These are phyloP conservation scores for Catamblyrhynchus diadema DNA, from an alignment of 2,797 vertebrate species.

Conservation along the genomic window DNA sequence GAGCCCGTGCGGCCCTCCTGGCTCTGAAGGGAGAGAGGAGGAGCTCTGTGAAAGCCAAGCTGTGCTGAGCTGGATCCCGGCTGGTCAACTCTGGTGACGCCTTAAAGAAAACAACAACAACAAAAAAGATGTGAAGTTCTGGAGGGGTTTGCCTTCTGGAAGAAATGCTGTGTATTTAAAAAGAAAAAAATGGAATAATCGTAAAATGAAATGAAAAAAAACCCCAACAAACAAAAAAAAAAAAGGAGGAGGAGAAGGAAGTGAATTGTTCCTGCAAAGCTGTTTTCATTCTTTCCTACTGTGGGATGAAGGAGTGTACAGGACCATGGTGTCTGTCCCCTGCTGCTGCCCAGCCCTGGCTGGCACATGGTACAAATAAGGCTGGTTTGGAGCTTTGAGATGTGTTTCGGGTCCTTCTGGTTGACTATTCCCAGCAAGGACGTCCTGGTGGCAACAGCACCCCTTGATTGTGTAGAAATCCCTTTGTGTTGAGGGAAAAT, in stretches of 20 bases:
- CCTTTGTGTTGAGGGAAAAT: not conserved
- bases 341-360: not conserved
- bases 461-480: not conserved
- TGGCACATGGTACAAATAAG: not conserved
- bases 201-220: not conserved
- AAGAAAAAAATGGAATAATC: not conserved
- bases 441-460: not conserved
- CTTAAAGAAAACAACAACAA: slow-evolving; percentile 52
- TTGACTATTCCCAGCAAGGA: not conserved
- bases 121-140: slow-evolving; percentile 57
- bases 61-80: not conserved
- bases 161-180: not conserved
- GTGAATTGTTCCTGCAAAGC: not conserved
- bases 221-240: not conserved
- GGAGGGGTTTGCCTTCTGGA: slow-evolving; percentile 39
- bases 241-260: not conserved
- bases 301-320: not conserved
- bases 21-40: not conserved
- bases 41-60: not conserved
- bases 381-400: not conserved
- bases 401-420: not conserved
- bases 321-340: not conserved
- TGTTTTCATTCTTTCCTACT: not conserved
- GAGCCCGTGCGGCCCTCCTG: not conserved
- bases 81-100: slow-evolving; percentile 44